A percentile compares a stretch with the other conserved stretches of the same genome.
phyloP scores from a whole-genome alignment of 2,797 vertebrate genomes.

The Leuciscus waleckii region DNA sequence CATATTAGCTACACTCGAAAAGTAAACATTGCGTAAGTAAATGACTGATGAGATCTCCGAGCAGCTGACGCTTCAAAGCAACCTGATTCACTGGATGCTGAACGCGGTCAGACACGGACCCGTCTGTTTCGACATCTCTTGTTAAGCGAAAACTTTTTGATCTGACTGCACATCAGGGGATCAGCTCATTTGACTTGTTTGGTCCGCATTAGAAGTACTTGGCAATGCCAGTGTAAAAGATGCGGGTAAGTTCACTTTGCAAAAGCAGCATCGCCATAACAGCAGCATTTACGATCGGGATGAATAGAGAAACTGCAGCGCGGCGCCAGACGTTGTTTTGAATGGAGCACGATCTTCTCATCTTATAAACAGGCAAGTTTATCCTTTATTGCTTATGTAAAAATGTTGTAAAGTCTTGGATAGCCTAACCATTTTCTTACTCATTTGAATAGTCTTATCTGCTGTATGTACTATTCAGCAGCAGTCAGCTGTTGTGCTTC shows the following conservation, averaged over 20 bases:
- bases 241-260: constrained; percentile 21
- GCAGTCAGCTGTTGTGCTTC: not conserved
- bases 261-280: constrained; percentile 27
- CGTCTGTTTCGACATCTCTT: not conserved
- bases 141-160: constrained; percentile 21
- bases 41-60: not conserved
- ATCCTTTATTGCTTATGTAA: not conserved
- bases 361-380: not conserved
- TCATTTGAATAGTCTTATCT: not conserved
- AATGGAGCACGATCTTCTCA: not conserved
- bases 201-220: not conserved
- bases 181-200: not conserved
- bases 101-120: not conserved
- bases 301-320: not conserved
- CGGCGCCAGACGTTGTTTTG: constrained; percentile 9
- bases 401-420: not conserved
- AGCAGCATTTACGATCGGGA: constrained; percentile 8
- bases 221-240: not conserved
- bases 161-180: not conserved
- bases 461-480: constrained; percentile 12
- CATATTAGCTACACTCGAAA: constrained; percentile 24
- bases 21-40: constrained; percentile 46
- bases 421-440: not conserved
- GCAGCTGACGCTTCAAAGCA: constrained; percentile 1
- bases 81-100: not conserved